Conservation (phyloP, 1,140 invertebrate species). For the Tenebrio molitor region DNA sequence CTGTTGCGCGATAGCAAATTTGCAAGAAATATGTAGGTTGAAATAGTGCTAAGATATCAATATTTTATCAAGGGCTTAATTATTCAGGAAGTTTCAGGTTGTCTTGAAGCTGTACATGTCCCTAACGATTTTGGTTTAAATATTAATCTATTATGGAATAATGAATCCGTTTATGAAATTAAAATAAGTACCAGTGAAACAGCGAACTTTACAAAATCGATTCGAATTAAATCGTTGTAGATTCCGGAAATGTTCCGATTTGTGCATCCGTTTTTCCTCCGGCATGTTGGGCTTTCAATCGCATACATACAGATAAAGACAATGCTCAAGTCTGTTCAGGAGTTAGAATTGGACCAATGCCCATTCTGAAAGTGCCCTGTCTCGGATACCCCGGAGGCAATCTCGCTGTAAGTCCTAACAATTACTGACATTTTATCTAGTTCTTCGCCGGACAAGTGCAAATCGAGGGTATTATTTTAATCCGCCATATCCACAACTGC, state of each 20-base stretch:
- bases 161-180: constrained; percentile 44
- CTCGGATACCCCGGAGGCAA: constrained; percentile 42
- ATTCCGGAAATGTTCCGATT: constrained; percentile 51
- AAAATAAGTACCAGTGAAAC: constrained; percentile 48
- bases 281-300: constrained; percentile 51
- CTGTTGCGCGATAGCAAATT: too few relatives aligned
- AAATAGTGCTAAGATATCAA: too few relatives aligned
- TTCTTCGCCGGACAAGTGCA: not conserved
- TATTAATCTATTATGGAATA: constrained; percentile 43
- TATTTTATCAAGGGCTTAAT: too few relatives aligned
- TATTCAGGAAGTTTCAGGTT: constrained; percentile 43
- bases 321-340: constrained; percentile 50
- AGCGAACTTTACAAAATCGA: constrained; percentile 19
- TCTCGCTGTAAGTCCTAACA: constrained; percentile 39
- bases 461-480: constrained; percentile 10
- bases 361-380: constrained; percentile 54
- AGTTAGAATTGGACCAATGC: constrained; percentile 49
- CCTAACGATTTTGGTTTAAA: constrained; percentile 48
- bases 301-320: constrained; percentile 45
- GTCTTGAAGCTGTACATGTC: constrained; percentile 32
- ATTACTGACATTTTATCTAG: constrained; percentile 24
- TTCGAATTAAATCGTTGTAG: constrained; percentile 49
- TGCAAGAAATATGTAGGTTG: too few relatives aligned
- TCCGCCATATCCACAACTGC: not conserved
- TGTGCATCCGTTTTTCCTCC: constrained; percentile 44